Base-by-base conservation (phyloP, 1,140 invertebrate species). In the Aphis craccivora region DNA sequence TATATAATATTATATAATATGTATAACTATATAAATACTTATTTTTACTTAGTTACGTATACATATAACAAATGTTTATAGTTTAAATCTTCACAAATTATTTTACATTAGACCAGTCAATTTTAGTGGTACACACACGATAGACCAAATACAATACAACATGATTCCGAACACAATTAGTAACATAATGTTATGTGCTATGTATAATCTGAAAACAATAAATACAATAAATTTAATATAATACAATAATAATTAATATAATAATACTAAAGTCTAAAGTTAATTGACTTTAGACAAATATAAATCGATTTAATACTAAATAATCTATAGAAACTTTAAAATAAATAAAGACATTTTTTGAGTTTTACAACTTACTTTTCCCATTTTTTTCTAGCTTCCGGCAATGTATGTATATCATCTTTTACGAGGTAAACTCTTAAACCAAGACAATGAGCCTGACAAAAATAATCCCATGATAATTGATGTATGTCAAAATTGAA, bases 401-500 rank as follows among this genome's bases (percentile, higher is more conserved):
- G 96, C 14, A 97, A 94, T 43, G 96, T 96, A 1, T 95, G 95
- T 7, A 96, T 94, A 2, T 96, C 96, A 94, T 97, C 97, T 94
- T 97, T 97, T 22, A 97, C 95, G 4, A 97, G 95, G 94, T 96
- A 97, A 43, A 96, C 95, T 83, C 97, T 95, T 45, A 96, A 95
- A 45, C 96, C 97, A 55, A 95, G 95, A 45, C 96, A 95, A 94
- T 97, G 97, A 0, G 95, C 95, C 94, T 96, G 95, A 35, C 96
- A 95, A 94, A 96, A 97, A 7, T 95, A 94, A 45, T 96, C 95
- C 97, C 97, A 97, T 55, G 96, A 95, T 22, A 97, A 95, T 25
- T 96, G 95, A 0, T 95, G 95, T 94, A 98, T 96, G 94, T 97
- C 97, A 94, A 97, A 97, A 40, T 96, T 95, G 94, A 98, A 98